Evolutionary conservation across 2,797 vertebrate genomes (phyloP).

Genomic region (Rhabdomys pumilio): DNA sequence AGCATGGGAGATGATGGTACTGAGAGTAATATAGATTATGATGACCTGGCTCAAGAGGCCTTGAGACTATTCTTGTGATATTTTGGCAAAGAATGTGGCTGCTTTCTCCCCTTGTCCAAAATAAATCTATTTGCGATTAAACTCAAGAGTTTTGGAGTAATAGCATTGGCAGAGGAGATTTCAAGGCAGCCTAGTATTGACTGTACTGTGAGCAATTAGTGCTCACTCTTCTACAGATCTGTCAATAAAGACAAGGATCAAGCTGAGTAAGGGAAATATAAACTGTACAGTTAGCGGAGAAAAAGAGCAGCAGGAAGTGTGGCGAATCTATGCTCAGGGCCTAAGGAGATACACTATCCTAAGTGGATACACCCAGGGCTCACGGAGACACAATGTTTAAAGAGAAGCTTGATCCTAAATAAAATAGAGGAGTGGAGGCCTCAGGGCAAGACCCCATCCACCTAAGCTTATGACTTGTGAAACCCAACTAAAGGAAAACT

Average conservation of each 20-base stretch:
- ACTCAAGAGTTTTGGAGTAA: not conserved
- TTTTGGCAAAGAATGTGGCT: not conserved
- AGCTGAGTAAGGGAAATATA: not conserved
- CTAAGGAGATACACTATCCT: not conserved
- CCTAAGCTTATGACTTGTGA: not conserved
- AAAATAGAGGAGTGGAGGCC: not conserved
- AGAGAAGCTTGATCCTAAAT: not conserved
- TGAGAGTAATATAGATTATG: not conserved
- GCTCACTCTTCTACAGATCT: not conserved
- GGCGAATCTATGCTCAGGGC: too few relatives aligned
- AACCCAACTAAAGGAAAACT: not conserved
- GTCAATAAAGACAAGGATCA: not conserved
- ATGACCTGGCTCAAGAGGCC: not conserved
- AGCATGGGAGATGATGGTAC: not conserved
- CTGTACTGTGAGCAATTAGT: not conserved
- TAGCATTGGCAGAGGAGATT: not conserved
- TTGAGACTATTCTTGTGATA: not conserved
- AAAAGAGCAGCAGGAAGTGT: not conserved
- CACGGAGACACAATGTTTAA: not conserved
- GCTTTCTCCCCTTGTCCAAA: not conserved
- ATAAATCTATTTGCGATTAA: not conserved
- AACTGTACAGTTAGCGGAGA: not conserved
- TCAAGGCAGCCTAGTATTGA: not conserved
- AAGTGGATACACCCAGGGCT: not conserved
- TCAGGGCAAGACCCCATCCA: not conserved